Evolutionary conservation across 2,113 vertebrate genomes (phyloP).

Genomic region (Salvelinus namaycush): DNA sequence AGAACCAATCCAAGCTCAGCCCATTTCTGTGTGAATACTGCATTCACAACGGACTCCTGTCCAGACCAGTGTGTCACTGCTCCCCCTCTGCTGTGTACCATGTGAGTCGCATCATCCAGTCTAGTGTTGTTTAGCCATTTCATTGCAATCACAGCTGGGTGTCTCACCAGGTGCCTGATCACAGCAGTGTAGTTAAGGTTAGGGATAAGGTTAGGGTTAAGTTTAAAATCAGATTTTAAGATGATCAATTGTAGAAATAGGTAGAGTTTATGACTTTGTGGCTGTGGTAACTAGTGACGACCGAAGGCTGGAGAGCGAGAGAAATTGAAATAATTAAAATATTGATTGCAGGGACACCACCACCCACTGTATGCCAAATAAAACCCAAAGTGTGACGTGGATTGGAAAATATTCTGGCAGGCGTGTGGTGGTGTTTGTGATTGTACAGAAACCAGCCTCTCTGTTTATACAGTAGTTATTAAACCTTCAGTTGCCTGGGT

Average conservation of each 20-base stretch:
- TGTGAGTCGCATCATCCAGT: too few relatives aligned
- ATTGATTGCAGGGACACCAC: slow-evolving; percentile 4
- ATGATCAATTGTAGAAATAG: background rate
- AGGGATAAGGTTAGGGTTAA: too few relatives aligned
- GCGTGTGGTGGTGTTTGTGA: background rate
- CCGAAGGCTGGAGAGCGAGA: background rate
- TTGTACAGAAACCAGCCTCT: background rate
- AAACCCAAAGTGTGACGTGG: background rate
- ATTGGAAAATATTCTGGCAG: background rate
- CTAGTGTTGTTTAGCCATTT: background rate
- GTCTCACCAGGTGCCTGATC: background rate
- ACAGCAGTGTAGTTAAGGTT: background rate
- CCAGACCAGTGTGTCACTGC: too few relatives aligned
- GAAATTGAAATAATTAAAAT: background rate
- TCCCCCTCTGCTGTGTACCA: too few relatives aligned
- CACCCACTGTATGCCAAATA: background rate
- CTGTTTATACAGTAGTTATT: slow-evolving; percentile 3
- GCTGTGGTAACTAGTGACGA: background rate
- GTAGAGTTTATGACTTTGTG: background rate
- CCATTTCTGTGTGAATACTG: too few relatives aligned
- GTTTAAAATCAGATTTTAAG: too few relatives aligned
- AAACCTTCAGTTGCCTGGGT: background rate
- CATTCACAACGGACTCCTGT: too few relatives aligned
- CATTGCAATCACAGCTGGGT: background rate
- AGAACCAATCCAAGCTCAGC: too few relatives aligned